Base-by-base conservation (phyloP, 1,140 invertebrate genomes). In the Tetraneura akinire region DNA sequence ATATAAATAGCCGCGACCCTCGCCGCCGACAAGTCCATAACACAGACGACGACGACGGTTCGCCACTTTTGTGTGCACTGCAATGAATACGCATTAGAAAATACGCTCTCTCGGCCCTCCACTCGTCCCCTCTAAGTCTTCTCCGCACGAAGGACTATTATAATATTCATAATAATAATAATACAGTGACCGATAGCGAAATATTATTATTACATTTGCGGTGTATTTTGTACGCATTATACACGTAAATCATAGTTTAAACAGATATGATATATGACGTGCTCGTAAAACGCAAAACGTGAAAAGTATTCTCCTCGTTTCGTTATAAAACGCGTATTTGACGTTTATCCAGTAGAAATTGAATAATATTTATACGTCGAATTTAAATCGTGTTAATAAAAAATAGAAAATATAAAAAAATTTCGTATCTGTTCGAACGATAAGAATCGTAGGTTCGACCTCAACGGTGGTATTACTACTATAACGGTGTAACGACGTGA, bases 61-160 rank as follows among this genome's bases (percentile, higher is more conserved):
- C 45, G 0, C 68, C 68, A 18, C 68, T 14, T 10, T 73, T 73
- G 26, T 73, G 51, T 55, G 70, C 70, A 73, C 47, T 73, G 70
- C 49, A 51, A 51, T 26, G 70, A 73, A 73, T 73, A 73, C 70
- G 62, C 62, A 66, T 37, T 66, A 66, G 18, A 37, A 37, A n/a
- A n/a, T n/a, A 29, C 9, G 4, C 26, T 6, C 10, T 13, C 1
- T 16, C 18, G 53, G 26, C 16, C 32, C 32, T 37, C 32, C 16
- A 62, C 29, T n/a, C 32, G 29, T 37, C 18, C 18, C 62, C 29
- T 16, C 62, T n/a, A 66, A 9, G n/a, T n/a, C 32, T 32, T 21
- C 10, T 8, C 21, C 11, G 37, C 64, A n/a, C 51, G 18, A 32
- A 23, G 3, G n/a, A n/a, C 64, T 42, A 37, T 37, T 4, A 37